Evolutionary conservation across 2,113 vertebrate genomes (phyloP).

Genomic region (Indicator indicator): DNA sequence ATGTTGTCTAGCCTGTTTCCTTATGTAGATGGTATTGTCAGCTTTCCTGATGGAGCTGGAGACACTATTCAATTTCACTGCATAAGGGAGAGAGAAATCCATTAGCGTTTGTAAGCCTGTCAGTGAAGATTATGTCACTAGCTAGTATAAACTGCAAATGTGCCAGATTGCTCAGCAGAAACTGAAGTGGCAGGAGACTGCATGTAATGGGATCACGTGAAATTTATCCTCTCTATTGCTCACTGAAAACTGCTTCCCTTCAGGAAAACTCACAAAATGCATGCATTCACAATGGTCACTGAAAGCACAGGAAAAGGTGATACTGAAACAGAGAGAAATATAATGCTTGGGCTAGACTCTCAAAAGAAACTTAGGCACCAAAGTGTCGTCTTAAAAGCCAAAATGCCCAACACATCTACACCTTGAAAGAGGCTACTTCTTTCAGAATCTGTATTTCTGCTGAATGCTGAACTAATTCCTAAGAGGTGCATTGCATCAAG

Average conservation of each 20-base stretch:
- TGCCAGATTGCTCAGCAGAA: constrained; percentile 41
- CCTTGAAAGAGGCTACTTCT: neutral
- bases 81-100: constrained; percentile 37
- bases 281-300: neutral
- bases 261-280: neutral
- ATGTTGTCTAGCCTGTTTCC: constrained; percentile 26
- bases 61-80: constrained; percentile 44
- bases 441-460: neutral
- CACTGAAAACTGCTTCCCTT: neutral
- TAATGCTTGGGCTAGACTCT: neutral
- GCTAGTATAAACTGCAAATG: constrained; percentile 13
- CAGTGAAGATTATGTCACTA: constrained; percentile 39
- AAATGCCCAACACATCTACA: neutral
- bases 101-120: neutral
- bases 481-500: neutral
- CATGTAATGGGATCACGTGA: neutral
- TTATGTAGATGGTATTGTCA: constrained; percentile 22
- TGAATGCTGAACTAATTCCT: neutral
- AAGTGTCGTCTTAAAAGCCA: neutral
- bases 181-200: neutral
- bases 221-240: neutral
- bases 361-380: neutral
- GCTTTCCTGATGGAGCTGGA: constrained; percentile 10
- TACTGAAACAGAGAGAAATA: neutral
- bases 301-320: neutral